phyloP scores from a whole-genome alignment of 2,113 vertebrate species.

The Azemiops feae region DNA sequence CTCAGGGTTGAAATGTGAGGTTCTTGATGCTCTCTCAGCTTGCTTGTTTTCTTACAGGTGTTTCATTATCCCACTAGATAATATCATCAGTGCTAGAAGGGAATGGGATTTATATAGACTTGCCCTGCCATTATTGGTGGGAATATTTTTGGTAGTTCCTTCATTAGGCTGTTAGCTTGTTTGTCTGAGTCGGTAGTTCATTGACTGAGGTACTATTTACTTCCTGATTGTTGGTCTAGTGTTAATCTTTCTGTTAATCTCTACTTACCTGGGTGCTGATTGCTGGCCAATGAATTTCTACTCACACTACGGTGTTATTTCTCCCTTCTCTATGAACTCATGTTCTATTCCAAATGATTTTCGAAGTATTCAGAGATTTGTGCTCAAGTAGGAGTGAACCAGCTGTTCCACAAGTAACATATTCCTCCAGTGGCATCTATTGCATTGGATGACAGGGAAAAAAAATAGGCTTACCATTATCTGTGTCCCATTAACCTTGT shows the following conservation, averaged over 20 bases:
- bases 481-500: not conserved
- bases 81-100: not conserved
- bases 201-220: not conserved
- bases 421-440: not conserved
- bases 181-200: not conserved
- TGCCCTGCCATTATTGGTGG: not conserved
- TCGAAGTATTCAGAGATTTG: not conserved
- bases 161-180: not conserved
- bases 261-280: not conserved
- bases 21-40: not conserved
- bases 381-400: not conserved
- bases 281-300: not conserved
- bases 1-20: not conserved
- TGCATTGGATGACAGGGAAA: not conserved
- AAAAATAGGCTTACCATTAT: not conserved
- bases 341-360: not conserved
- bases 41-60: not conserved
- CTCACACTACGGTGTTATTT: not conserved
- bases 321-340: not conserved
- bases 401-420: not conserved
- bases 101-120: not conserved
- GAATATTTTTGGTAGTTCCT: not conserved
- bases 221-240: not conserved
- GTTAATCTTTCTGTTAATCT: not conserved
- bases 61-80: not conserved